A percentile compares a stretch with the other conserved stretches of the same genome.
Evolutionary conservation across 1,140 invertebrate species (phyloP).

Genomic region (Ceratitis capitata): DNA sequence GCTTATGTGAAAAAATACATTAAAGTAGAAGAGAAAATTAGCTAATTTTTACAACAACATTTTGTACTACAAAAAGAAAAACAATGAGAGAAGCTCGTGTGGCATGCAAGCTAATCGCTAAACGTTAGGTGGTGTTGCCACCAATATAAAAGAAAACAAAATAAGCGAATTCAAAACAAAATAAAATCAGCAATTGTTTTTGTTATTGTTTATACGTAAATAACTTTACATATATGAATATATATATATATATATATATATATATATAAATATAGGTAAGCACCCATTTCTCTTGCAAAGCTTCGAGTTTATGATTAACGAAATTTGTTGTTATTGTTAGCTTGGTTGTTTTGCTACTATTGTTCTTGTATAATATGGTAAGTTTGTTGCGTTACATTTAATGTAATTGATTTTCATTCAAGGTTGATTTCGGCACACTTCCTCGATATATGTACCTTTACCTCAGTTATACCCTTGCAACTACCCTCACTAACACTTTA

Average conservation of each 20-base stretch:
- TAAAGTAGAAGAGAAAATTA: not conserved
- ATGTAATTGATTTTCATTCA: constrained; percentile 26
- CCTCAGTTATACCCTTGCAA: too few species aligned
- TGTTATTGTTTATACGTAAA: not conserved
- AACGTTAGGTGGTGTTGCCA: not conserved
- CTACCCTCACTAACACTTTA: not conserved
- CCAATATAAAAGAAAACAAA: not conserved
- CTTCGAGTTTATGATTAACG: too few species aligned
- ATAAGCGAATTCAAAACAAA: not conserved
- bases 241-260: too few species aligned
- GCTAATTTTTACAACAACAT: not conserved
- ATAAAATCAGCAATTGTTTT: not conserved
- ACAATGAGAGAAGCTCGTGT: not conserved
- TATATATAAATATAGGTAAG: too few species aligned
- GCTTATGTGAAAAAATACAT: not conserved
- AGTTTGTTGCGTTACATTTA: not conserved
- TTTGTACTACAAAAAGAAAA: not conserved
- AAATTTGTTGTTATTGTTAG: too few species aligned
- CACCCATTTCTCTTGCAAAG: too few species aligned
- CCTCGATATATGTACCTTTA: not conserved
- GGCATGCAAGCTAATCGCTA: not conserved
- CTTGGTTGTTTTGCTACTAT: too few species aligned
- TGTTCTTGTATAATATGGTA: too few species aligned
- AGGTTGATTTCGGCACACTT: constrained; percentile 20
- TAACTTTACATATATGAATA: not conserved